Percentiles rank a stretch among this genome's conserved stretches.
These are phyloP conservation scores for Chionis minor DNA, from an alignment of 2,113 vertebrate species.

Conservation along the genomic window DNA sequence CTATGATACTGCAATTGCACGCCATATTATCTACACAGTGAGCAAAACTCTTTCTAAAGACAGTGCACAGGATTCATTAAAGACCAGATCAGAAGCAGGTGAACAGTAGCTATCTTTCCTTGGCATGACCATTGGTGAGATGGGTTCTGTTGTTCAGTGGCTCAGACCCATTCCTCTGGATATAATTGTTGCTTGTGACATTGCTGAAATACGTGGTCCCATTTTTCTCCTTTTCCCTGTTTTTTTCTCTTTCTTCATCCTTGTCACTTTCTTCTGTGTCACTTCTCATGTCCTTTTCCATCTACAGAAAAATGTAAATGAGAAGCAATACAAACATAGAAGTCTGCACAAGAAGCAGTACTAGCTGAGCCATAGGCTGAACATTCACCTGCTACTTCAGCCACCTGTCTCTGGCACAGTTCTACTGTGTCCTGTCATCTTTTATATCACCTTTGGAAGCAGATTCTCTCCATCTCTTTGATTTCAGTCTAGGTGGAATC, in stretches of 20 bases:
- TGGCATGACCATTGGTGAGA: slow-evolving; percentile 24
- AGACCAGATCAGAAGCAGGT: not conserved
- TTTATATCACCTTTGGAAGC: not conserved
- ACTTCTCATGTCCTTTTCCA: slow-evolving; percentile 89
- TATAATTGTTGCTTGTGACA: slow-evolving; percentile 65
- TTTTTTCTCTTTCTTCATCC: slow-evolving; percentile 43
- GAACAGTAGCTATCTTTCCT: slow-evolving; percentile 29
- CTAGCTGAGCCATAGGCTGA: slow-evolving; percentile 25
- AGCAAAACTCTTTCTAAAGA: not conserved
- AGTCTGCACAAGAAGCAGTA: slow-evolving; percentile 57
- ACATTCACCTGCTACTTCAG: not conserved
- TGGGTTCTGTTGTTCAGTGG: slow-evolving; percentile 3
- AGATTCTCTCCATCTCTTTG: not conserved
- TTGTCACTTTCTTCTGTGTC: slow-evolving; percentile 84
- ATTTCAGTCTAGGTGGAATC: not conserved
- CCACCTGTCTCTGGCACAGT: not conserved
- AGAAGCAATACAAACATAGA: slow-evolving; percentile 78
- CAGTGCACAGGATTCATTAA: not conserved
- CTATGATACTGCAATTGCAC: not conserved
- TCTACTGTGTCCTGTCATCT: not conserved
- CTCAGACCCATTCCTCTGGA: slow-evolving; percentile 51
- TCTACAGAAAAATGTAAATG: slow-evolving; percentile 81
- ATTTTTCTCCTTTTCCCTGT: slow-evolving; percentile 60
- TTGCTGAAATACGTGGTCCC: slow-evolving; percentile 17
- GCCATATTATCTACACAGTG: not conserved